phyloP scores from a whole-genome alignment of 2,113 vertebrate genomes.

The Tenebrosternarchus preto region DNA sequence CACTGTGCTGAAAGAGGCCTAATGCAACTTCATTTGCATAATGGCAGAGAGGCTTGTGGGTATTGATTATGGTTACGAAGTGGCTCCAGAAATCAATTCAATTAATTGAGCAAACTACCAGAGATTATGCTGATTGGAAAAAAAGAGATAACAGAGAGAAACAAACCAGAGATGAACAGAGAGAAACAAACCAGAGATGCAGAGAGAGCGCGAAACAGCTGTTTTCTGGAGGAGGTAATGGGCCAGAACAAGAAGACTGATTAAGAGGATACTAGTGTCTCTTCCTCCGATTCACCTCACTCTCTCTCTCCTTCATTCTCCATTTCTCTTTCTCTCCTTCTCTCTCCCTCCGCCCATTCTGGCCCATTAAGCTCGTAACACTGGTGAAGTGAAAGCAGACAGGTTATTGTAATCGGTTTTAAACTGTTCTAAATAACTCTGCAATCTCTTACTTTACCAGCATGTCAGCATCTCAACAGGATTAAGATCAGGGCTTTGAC shows the following conservation, averaged over 20 bases:
- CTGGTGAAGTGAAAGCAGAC: slow-evolving; percentile 12
- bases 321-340: not conserved
- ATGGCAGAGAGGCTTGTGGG: slow-evolving; percentile 56
- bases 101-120: slow-evolving; percentile 64
- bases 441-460: slow-evolving; percentile 32
- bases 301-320: not conserved
- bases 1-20: slow-evolving; percentile 38
- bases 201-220: slow-evolving; percentile 58
- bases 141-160: too few relatives aligned
- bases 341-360: slow-evolving; percentile 2
- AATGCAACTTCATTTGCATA: slow-evolving; percentile 67
- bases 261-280: slow-evolving; percentile 56
- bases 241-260: slow-evolving; percentile 66
- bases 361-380: slow-evolving; percentile 13
- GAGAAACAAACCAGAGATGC: slow-evolving; percentile 19
- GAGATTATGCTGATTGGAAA: slow-evolving; percentile 63
- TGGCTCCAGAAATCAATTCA: slow-evolving; percentile 65
- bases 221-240: slow-evolving; percentile 60
- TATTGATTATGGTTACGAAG: slow-evolving; percentile 67
- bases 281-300: not conserved
- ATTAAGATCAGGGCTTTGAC: too few relatives aligned
- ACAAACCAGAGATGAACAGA: slow-evolving; percentile 5
- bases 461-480: too few relatives aligned
- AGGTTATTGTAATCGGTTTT: slow-evolving; percentile 24
- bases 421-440: slow-evolving; percentile 6